Conservation (phyloP, 1,140 invertebrate species). For the Panagrolaimus sp. region DNA sequence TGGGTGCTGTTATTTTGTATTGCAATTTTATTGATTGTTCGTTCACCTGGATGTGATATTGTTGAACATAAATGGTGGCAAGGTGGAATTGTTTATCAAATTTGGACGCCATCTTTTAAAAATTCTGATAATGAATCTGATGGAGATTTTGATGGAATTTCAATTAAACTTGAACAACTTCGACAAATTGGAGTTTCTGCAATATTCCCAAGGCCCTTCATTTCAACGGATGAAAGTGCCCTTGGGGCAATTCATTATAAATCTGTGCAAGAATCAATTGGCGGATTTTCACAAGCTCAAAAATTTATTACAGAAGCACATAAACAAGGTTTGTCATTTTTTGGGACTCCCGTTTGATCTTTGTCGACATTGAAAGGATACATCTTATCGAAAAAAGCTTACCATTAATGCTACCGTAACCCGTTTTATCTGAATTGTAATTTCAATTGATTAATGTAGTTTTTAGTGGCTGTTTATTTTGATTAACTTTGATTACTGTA, state of each 20-base stretch:
- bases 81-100: constrained; percentile 40
- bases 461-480: no score
- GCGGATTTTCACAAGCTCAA: constrained; percentile 37
- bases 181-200: constrained; percentile 42
- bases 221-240: constrained; percentile 41
- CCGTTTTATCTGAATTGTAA: no score
- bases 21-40: constrained; percentile 61
- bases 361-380: no score
- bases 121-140: constrained; percentile 56
- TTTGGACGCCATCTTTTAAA: constrained; percentile 55
- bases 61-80: constrained; percentile 55
- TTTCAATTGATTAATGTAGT: no score
- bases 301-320: constrained; percentile 51
- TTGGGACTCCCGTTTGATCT: constrained; percentile 4
- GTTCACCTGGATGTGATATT: constrained; percentile 61
- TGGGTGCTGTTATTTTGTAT: constrained; percentile 62
- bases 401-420: no score
- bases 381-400: no score
- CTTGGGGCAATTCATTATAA: constrained; percentile 43
- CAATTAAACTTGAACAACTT: constrained; percentile 37
- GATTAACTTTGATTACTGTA: neutral
- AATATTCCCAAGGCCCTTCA: constrained; percentile 48
- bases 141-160: constrained; percentile 51
- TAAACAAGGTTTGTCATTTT: constrained; percentile 34
- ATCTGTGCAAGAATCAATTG: constrained; percentile 42